These are phyloP conservation scores for Epirrhoe alternata DNA, from an alignment of 2,888 invertebrate species.

Conservation along the genomic window DNA sequence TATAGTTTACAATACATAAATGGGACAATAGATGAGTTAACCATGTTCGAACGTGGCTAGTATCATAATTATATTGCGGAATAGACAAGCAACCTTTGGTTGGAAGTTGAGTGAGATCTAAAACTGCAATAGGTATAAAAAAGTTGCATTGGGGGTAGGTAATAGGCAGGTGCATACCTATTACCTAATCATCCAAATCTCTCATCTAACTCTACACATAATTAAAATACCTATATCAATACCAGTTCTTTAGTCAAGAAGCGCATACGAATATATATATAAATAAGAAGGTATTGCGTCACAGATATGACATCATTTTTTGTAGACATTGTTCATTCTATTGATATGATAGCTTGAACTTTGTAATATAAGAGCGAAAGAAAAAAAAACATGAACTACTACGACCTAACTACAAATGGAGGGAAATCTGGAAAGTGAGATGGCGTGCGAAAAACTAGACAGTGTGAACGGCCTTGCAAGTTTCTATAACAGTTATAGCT, in stretches of 20 bases:
- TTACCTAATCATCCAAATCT: too few species aligned
- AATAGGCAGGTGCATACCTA: too few species aligned
- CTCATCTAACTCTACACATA: too few species aligned
- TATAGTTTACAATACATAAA: not conserved
- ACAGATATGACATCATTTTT: conserved; percentile 15
- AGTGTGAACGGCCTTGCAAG: conserved; percentile 69
- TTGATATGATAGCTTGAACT: conserved; percentile 15
- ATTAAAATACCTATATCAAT: not conserved
- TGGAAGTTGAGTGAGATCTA: too few species aligned
- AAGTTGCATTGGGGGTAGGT: too few species aligned
- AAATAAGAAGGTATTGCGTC: not conserved
- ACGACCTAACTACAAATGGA: conserved; percentile 60
- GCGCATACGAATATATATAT: not conserved
- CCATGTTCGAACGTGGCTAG: conserved; percentile 9
- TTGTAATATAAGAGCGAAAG: conserved; percentile 34
- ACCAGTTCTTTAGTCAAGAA: not conserved
- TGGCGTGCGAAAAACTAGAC: conserved; percentile 72
- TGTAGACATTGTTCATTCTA: conserved; percentile 7
- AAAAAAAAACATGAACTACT: conserved; percentile 32
- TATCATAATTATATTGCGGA: not conserved
- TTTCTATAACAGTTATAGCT: conserved; percentile 59
- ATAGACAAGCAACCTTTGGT: not conserved
- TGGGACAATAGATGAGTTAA: conserved; percentile 32
- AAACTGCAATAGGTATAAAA: too few species aligned
- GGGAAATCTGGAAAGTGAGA: conserved; percentile 77